Conservation (phyloP, 2,113 vertebrate genomes). For the Cacatua alba region DNA sequence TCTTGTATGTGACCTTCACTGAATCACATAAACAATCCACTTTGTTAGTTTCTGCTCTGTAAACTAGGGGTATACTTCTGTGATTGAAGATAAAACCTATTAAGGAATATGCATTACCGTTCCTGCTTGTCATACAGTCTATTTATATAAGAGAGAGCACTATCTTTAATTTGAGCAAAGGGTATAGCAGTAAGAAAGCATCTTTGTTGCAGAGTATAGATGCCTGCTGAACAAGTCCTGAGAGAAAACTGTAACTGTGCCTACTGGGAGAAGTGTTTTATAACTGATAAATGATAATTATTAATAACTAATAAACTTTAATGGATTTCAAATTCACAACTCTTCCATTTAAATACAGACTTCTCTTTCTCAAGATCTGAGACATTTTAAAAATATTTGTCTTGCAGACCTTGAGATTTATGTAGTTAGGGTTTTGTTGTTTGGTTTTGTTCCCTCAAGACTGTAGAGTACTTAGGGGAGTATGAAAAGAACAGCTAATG, state of each 20-base stretch:
- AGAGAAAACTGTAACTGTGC: background rate
- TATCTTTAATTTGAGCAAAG: background rate
- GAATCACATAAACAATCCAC: too few relatives aligned
- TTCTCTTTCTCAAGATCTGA: background rate
- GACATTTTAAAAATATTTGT: background rate
- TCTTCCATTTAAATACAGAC: background rate
- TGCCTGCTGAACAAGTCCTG: background rate
- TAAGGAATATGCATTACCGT: accelerated
- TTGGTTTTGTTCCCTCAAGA: background rate
- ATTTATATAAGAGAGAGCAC: background rate
- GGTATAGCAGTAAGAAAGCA: background rate
- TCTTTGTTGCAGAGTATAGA: background rate
- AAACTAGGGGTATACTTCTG: background rate
- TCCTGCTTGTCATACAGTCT: background rate
- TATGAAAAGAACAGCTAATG: background rate
- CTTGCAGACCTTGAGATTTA: background rate
- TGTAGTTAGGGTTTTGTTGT: background rate
- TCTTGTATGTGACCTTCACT: background rate
- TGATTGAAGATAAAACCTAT: background rate
- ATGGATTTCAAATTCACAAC: background rate
- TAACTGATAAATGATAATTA: background rate
- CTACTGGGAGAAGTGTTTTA: background rate
- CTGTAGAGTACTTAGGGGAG: background rate
- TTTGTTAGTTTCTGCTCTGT: background rate
- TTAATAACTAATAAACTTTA: background rate